Evolutionary conservation across 2,113 vertebrate genomes (phyloP).

Genomic region (Gila orcuttii): DNA sequence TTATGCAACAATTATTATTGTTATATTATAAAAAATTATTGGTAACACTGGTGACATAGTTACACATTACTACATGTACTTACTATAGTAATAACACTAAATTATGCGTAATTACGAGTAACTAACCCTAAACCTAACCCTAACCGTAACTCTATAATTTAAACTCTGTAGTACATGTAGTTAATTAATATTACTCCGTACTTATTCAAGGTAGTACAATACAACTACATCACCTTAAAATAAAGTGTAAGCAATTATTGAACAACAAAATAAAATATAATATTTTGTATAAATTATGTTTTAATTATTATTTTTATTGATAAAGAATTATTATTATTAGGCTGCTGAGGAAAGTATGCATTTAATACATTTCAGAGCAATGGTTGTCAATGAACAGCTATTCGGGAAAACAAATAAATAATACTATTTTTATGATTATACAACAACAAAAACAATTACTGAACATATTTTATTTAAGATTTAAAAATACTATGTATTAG

Average conservation of each 20-base stretch:
- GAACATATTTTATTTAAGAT: neutral
- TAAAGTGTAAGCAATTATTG: neutral
- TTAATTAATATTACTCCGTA: no score
- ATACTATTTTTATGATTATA: neutral
- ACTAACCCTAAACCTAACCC: no score
- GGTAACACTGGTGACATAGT: no score
- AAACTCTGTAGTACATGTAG: no score
- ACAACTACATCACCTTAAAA: no score
- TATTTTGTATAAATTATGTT: neutral
- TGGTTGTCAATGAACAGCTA: neutral
- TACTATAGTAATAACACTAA: no score
- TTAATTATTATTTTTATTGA: no score
- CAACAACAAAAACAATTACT: no score
- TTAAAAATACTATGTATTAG: neutral
- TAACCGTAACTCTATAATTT: no score
- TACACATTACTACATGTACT: no score
- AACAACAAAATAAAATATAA: neutral
- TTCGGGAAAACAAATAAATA: neutral
- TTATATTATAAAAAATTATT: neutral
- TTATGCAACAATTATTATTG: neutral
- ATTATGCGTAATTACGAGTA: no score
- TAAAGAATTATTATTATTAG: neutral
- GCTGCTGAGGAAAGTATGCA: neutral
- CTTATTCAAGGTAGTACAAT: no score
- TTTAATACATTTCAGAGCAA: neutral